phyloP scores from a whole-genome alignment of 2,113 vertebrate species.

The Loxodonta africana region DNA sequence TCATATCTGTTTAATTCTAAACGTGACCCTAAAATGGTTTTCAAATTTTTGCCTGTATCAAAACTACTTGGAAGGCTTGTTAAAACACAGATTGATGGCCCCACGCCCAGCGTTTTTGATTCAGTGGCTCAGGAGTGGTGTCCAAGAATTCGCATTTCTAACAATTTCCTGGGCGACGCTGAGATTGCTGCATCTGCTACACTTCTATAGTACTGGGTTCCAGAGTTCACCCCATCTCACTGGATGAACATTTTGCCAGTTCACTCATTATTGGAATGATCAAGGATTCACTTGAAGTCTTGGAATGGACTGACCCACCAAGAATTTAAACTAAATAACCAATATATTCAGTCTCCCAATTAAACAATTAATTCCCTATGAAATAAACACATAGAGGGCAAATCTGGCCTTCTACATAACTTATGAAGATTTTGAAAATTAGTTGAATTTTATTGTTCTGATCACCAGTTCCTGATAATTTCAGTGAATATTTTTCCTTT shows the following conservation, averaged over 20 bases:
- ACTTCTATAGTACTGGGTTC: neutral
- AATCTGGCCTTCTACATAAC: constrained; percentile 36
- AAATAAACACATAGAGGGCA: constrained; percentile 50
- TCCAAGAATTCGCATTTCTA: neutral
- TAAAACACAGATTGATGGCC: neutral
- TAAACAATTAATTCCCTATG: constrained; percentile 44
- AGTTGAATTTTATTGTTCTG: neutral
- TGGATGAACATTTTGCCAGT: constrained; percentile 37
- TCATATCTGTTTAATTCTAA: neutral
- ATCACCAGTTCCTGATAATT: neutral
- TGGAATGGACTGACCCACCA: constrained; percentile 14
- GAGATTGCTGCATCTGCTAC: neutral
- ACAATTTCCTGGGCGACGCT: neutral
- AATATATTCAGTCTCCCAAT: constrained; percentile 48
- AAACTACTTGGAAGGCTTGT: neutral
- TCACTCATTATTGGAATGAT: constrained; percentile 16
- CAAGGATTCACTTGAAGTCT: constrained; percentile 7
- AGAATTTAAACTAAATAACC: constrained; percentile 51
- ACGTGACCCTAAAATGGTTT: neutral
- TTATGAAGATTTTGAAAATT: constrained; percentile 53
- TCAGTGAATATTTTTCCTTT: constrained; percentile 43
- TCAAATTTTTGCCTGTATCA: neutral
- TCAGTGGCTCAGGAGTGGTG: neutral
- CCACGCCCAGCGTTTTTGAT: neutral
- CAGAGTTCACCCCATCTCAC: neutral